Conservation (phyloP, 2,113 vertebrate genomes). For the Sphyrna mokarran region DNA sequence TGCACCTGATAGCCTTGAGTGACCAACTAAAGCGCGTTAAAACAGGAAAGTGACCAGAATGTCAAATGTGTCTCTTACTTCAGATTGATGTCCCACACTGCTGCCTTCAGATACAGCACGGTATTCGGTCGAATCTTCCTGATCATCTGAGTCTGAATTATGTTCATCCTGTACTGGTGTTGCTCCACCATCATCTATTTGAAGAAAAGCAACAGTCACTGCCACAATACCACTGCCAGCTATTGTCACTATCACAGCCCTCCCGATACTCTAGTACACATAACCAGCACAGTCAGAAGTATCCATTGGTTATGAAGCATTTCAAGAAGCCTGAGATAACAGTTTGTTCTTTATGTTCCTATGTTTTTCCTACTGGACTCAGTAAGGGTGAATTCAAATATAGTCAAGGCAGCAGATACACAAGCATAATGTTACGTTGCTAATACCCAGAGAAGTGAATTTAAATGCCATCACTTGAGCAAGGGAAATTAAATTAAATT, state of each 20-base stretch:
- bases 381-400: neutral
- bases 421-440: too few species aligned
- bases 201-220: constrained; percentile 43
- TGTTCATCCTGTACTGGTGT: constrained; percentile 94
- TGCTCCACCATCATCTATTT: constrained; percentile 85
- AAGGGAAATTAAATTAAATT: too few species aligned
- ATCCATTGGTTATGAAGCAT: neutral
- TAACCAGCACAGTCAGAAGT: neutral
- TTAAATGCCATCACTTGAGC: too few species aligned
- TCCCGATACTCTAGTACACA: neutral
- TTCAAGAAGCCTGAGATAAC: neutral
- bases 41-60: neutral
- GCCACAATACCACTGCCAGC: neutral
- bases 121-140: constrained; percentile 68
- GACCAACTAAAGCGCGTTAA: neutral
- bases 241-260: neutral
- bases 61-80: constrained; percentile 56
- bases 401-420: too few species aligned
- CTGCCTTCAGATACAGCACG: constrained; percentile 65
- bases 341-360: neutral
- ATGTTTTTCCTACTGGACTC: neutral
- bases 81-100: constrained; percentile 66
- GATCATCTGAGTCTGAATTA: constrained; percentile 73
- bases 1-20: neutral
- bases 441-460: too few species aligned